A percentile compares a stretch with the other conserved stretches of the same genome.
Evolutionary conservation across 2,113 vertebrate species (phyloP).

Genomic region (Neotragus pygmaeus): DNA sequence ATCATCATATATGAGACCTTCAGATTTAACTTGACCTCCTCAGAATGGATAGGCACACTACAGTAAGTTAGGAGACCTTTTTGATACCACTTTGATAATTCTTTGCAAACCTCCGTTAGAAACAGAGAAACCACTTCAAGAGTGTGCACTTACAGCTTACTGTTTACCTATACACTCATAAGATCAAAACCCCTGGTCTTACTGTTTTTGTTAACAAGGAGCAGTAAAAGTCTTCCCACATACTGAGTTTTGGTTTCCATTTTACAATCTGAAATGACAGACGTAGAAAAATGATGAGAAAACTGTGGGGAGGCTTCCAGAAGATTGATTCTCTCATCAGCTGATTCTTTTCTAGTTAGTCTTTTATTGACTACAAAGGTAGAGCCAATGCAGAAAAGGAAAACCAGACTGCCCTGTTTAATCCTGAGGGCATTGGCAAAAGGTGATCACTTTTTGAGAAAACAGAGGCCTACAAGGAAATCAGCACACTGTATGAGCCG

Average conservation of each 20-base stretch:
- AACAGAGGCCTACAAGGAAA: slow-evolving; percentile 97
- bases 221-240: slow-evolving; percentile 90
- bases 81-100: slow-evolving; percentile 84
- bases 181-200: slow-evolving; percentile 88
- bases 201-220: slow-evolving; percentile 91
- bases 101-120: slow-evolving; percentile 84
- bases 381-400: slow-evolving; percentile 89
- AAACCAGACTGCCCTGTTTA: slow-evolving; percentile 93
- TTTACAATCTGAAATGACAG: slow-evolving; percentile 95
- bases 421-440: slow-evolving; percentile 95
- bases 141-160: slow-evolving; percentile 84
- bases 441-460: slow-evolving; percentile 98
- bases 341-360: slow-evolving; percentile 99
- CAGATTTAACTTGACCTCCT: slow-evolving; percentile 84
- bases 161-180: slow-evolving; percentile 88
- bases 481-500: slow-evolving; percentile 90
- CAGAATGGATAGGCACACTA: slow-evolving; percentile 79
- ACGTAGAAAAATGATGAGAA: slow-evolving; percentile 97
- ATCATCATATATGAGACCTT: slow-evolving; percentile 74
- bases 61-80: slow-evolving; percentile 81
- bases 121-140: slow-evolving; percentile 84
- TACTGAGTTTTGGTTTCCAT: slow-evolving; percentile 93
- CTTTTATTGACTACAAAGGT: slow-evolving; percentile 99
- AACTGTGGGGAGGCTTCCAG: slow-evolving; percentile 98
- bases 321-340: slow-evolving; percentile 99